Percentiles rank a stretch among this genome's conserved stretches.
These are phyloP conservation scores for Diaprepes abbreviatus DNA, from an alignment of 2,888 invertebrate species.

Conservation along the genomic window DNA sequence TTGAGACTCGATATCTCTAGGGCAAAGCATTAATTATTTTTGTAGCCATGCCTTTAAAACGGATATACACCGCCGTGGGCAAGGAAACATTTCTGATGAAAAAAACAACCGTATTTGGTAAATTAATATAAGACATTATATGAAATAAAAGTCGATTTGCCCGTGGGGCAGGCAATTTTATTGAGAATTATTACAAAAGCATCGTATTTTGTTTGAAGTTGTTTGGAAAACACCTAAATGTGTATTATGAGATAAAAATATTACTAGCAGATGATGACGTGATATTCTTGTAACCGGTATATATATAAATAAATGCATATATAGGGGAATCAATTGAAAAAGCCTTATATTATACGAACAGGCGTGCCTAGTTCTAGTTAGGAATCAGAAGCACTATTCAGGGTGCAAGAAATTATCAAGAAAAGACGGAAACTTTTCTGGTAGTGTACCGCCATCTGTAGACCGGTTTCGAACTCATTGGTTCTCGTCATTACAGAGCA, in stretches of 20 bases:
- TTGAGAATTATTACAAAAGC: not conserved
- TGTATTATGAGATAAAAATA: not conserved
- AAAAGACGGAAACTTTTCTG: too few relatives aligned
- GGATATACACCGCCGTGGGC: not conserved
- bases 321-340: too few relatives aligned
- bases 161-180: not conserved
- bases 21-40: not conserved
- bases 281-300: too few relatives aligned
- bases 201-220: not conserved
- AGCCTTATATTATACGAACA: too few relatives aligned
- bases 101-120: not conserved
- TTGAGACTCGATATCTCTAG: not conserved
- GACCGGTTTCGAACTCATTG: too few relatives aligned
- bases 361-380: too few relatives aligned
- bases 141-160: not conserved
- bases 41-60: not conserved
- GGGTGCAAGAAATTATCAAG: too few relatives aligned
- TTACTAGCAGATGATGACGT: too few relatives aligned
- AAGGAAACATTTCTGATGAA: not conserved
- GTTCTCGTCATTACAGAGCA: too few relatives aligned
- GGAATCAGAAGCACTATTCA: too few relatives aligned
- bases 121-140: not conserved
- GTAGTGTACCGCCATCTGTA: too few relatives aligned
- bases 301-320: too few relatives aligned
- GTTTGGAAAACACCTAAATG: not conserved